Conservation (phyloP, 2,888 invertebrate species). For the Keiferia lycopersicella region DNA sequence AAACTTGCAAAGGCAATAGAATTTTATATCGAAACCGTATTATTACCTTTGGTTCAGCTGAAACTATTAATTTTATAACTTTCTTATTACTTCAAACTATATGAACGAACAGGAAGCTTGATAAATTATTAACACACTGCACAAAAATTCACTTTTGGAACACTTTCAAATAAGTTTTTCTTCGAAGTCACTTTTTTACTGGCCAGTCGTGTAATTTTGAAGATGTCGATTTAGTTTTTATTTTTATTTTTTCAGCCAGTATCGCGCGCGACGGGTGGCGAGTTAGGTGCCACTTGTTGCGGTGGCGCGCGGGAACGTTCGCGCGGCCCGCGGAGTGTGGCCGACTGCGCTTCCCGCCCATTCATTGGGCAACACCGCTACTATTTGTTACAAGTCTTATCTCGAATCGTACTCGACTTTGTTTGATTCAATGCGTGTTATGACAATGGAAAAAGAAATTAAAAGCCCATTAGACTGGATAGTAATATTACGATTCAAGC, state of each 20-base stretch:
- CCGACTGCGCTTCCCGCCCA: constrained; percentile 76
- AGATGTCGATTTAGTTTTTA: constrained; percentile 20
- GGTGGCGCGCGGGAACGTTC: constrained; percentile 59
- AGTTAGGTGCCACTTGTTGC: constrained; percentile 68
- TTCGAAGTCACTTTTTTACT: constrained; percentile 31
- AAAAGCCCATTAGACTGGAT: too few relatives aligned
- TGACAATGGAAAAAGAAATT: too few relatives aligned
- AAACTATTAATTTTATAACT: not conserved
- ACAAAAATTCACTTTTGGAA: not conserved
- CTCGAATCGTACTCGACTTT: constrained; percentile 57
- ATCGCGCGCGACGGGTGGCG: constrained; percentile 31
- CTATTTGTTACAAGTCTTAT: constrained; percentile 28
- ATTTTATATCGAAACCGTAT: constrained; percentile 16
- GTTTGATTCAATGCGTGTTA: constrained; percentile 6
- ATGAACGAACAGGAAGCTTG: not conserved
- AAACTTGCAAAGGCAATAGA: constrained; percentile 18
- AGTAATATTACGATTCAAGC: too few relatives aligned
- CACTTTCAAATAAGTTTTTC: constrained; percentile 19
- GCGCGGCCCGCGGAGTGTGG: constrained; percentile 74
- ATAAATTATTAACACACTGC: not conserved
- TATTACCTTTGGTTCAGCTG: not conserved
- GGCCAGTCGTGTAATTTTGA: not conserved
- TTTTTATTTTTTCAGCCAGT: constrained; percentile 36
- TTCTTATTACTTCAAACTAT: not conserved
- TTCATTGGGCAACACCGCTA: constrained; percentile 56